Evolutionary conservation across 1,140 invertebrate species (phyloP).

Genomic region (Ladona fulva): DNA sequence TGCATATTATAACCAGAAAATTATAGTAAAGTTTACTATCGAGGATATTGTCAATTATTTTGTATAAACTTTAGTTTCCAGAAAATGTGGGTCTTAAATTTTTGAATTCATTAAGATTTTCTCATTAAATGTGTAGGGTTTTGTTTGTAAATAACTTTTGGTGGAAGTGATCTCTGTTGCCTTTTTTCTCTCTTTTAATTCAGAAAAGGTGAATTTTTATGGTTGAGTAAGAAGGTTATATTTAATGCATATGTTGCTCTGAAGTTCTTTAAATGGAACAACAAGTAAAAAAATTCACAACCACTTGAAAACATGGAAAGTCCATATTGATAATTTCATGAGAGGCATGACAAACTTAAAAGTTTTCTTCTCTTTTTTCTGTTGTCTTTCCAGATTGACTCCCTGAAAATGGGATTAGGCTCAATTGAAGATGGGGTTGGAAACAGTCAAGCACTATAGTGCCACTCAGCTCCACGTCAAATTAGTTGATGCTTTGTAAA

Average conservation of each 20-base stretch:
- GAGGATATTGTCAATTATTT: no score
- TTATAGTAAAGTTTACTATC: no score
- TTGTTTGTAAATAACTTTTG: no score
- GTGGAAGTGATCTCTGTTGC: no score
- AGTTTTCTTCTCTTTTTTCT: neutral
- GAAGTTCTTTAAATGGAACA: neutral
- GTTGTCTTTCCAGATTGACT: constrained; percentile 9
- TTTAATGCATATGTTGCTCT: neutral
- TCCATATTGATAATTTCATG: neutral
- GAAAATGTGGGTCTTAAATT: no score
- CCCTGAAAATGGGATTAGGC: neutral
- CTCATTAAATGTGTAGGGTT: no score
- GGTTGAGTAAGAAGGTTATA: no score
- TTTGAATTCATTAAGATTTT: no score
- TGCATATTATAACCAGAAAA: no score
- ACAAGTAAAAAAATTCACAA: neutral
- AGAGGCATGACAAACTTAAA: neutral
- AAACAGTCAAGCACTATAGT: neutral
- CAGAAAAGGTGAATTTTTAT: no score
- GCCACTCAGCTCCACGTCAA: neutral
- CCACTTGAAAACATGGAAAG: neutral
- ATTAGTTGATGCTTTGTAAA: constrained; percentile 4
- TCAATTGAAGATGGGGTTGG: neutral
- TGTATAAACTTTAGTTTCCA: no score
- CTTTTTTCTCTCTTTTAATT: no score